Conservation (phyloP, 1,140 invertebrate genomes). For the Caenorhabditis brenneri region DNA sequence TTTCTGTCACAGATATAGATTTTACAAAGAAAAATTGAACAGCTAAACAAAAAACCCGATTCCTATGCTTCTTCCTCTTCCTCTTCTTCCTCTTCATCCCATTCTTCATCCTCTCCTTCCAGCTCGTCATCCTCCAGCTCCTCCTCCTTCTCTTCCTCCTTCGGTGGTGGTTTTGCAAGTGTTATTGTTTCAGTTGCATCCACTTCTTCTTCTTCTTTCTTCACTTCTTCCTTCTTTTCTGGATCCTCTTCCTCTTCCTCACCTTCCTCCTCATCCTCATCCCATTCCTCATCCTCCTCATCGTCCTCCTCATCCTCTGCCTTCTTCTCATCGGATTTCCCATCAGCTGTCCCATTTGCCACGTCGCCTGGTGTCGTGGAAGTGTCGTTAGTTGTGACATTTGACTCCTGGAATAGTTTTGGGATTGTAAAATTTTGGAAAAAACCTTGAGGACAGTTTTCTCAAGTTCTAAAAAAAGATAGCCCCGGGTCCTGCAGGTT, state of each 20-base stretch:
- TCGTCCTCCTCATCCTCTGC: background rate
- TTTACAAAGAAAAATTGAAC: too few relatives aligned
- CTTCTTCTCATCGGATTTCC: slow-evolving; percentile 14
- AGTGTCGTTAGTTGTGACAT: background rate
- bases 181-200: slow-evolving; percentile 39
- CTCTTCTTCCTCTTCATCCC: slow-evolving; percentile 49
- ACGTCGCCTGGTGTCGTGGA: too few relatives aligned
- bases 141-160: slow-evolving; percentile 48
- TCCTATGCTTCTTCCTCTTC: slow-evolving; percentile 53
- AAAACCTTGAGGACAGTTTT: too few relatives aligned
- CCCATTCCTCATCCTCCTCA: background rate
- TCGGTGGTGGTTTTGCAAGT: background rate
- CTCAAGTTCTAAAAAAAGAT: too few relatives aligned
- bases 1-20: too few relatives aligned
- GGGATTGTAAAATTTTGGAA: too few relatives aligned
- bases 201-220: slow-evolving; percentile 18
- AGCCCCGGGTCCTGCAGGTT: too few relatives aligned
- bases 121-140: slow-evolving; percentile 53
- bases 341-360: too few relatives aligned
- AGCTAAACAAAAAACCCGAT: too few relatives aligned
- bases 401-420: background rate
- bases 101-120: slow-evolving; percentile 47
- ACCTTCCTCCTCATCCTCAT: background rate
- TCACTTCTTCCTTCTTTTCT: background rate
- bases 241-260: too few relatives aligned